Conservation (phyloP, 2,113 vertebrate species). For the Montifringilla adamsi region DNA sequence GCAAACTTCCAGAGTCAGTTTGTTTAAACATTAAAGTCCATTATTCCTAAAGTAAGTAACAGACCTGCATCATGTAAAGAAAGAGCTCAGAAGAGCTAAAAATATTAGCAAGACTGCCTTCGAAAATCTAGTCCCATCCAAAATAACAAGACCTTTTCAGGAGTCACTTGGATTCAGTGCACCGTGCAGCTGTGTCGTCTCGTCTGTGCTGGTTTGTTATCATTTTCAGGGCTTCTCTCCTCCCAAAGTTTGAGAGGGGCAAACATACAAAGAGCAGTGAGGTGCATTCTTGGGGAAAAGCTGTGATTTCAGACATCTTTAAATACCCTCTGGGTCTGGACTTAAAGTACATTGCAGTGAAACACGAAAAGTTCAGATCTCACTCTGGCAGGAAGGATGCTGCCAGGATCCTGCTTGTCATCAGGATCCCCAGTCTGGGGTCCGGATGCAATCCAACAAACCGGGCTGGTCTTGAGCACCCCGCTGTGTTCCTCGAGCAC, state of each 20-base stretch:
- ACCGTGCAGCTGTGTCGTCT: rapidly evolving
- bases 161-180: background rate
- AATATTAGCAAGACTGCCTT: background rate
- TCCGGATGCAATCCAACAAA: background rate
- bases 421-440: background rate
- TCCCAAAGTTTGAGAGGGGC: background rate
- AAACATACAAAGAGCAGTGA: rapidly evolving
- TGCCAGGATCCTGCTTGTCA: background rate
- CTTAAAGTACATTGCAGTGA: background rate
- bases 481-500: rapidly evolving
- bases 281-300: background rate
- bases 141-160: background rate
- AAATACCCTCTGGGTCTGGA: background rate
- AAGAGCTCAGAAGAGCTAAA: background rate
- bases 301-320: background rate
- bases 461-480: rapidly evolving
- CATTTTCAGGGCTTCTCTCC: background rate
- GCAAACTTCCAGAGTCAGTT: background rate
- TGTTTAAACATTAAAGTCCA: background rate
- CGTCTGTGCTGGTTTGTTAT: background rate
- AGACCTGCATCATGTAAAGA: background rate
- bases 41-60: background rate
- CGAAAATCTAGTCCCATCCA: background rate
- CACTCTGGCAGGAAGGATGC: background rate
- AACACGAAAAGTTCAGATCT: background rate